Base-by-base conservation (phyloP, 2,113 vertebrate genomes). In the Tachysurus fulvidraco region DNA sequence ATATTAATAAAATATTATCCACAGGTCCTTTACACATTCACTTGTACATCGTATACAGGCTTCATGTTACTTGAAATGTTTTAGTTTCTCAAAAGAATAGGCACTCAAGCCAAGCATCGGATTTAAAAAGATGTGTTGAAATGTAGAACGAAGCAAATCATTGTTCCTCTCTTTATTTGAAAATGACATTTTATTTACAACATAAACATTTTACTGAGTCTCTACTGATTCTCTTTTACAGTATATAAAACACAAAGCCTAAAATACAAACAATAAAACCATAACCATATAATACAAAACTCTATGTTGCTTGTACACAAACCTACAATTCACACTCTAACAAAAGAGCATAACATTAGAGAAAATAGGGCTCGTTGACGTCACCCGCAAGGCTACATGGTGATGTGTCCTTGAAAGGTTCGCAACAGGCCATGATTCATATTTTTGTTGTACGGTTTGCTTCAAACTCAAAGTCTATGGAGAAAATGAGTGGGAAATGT, bases 111-210 rank as follows among this genome's bases (percentile, higher is more conserved):
- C 74, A 52, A 13, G n/a, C n/a, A 28, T 78, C 25, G 54, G 74
- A 78, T 52, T 17, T 54, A 50, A 78, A 78, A 54, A 77, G 71
- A 74, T 74, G 71, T 52, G 46, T 52, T n/a, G 6, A 77, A 28
- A 13, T 77, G 46, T n/a, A n/a, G 2, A 76, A 54, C 14, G 16
- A 11, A 55, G n/a, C 52, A 57, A 2, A 57, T 79, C 3, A 57
- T 36, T 36, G 21, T 11, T 36, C 21, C 19, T 4, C 10, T 59
- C 7, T 59, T 80, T 59, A 80, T 59, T 78, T 59, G 78, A 9
- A 9, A 5, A 57, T 17, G 1, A 57, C 77, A 19, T 79, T 57
- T 59, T 19, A 19, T 30, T 16, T 77, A 77, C 16, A 25, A 77
- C 52, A 25, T 77, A 5, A 76, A 50, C 4, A 12, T 23, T 25